These are phyloP conservation scores for Tetragonula clypearis DNA, from an alignment of 1,140 invertebrate genomes.

Conservation along the genomic window DNA sequence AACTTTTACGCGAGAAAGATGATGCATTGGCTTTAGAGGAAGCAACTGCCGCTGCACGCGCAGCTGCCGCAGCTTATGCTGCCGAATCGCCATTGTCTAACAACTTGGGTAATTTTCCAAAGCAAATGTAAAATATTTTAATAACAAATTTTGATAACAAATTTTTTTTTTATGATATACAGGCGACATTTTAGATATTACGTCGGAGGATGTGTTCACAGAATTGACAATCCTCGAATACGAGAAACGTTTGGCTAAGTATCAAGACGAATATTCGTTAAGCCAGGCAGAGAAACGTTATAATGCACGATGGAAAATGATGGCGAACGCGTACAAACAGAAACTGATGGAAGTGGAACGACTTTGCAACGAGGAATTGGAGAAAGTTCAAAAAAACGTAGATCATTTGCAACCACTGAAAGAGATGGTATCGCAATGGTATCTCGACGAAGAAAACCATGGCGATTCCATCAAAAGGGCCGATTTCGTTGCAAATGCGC, in stretches of 20 bases:
- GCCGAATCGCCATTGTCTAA: constrained; percentile 62
- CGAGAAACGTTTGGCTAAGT: constrained; percentile 66
- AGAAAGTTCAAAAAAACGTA: constrained; percentile 64
- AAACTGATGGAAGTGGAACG: constrained; percentile 65
- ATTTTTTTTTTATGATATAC: not conserved
- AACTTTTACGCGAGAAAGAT: constrained; percentile 55
- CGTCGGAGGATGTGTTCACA: constrained; percentile 24
- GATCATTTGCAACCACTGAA: constrained; percentile 58
- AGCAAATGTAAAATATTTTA: not conserved
- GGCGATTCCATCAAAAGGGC: constrained; percentile 48
- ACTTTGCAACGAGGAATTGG: constrained; percentile 66
- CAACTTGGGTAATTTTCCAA: constrained; percentile 41
- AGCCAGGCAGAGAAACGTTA: constrained; percentile 66
- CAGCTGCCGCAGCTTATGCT: constrained; percentile 65
- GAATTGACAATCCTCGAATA: constrained; percentile 64
- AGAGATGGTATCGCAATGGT: constrained; percentile 66
- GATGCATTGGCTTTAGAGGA: constrained; percentile 63
- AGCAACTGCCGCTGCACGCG: constrained; percentile 64
- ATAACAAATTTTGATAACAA: not conserved
- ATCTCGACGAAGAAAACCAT: constrained; percentile 41
- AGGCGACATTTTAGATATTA: constrained; percentile 45
- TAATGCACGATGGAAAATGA: constrained; percentile 54
- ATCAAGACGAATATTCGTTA: constrained; percentile 55
- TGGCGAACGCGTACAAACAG: constrained; percentile 61
- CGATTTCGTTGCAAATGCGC: not conserved